These are phyloP conservation scores for Labia minor DNA, from an alignment of 2,888 invertebrate genomes.

Conservation along the genomic window DNA sequence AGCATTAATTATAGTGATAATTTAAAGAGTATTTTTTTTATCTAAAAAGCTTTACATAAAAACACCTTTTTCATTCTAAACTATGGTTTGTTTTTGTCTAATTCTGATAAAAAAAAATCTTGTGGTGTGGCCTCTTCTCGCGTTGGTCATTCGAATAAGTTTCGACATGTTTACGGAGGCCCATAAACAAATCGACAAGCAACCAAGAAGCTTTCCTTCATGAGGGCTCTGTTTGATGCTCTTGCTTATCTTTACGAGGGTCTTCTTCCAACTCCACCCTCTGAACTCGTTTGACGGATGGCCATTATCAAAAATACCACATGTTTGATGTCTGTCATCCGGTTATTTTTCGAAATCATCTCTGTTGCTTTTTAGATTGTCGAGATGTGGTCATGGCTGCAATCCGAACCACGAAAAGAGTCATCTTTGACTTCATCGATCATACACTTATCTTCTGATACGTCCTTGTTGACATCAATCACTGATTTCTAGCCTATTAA, in stretches of 20 bases:
- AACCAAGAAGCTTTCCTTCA: background rate
- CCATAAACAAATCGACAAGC: conserved; percentile 13
- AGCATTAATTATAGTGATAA: no score
- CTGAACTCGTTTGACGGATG: background rate
- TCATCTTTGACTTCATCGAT: background rate
- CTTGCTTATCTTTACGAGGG: background rate
- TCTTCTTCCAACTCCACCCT: background rate
- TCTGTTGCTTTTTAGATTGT: background rate
- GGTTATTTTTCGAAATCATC: background rate
- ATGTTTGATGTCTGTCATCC: background rate
- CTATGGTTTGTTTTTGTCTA: no score
- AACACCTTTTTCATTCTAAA: no score
- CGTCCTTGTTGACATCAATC: background rate
- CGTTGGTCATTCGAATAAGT: no score
- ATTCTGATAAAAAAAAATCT: no score
- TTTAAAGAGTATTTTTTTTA: no score
- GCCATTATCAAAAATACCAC: background rate
- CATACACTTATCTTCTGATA: background rate
- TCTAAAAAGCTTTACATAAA: no score
- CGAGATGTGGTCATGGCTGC: background rate
- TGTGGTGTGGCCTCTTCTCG: no score
- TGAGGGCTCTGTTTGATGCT: no score
- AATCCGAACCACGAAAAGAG: background rate
- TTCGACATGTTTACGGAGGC: background rate
- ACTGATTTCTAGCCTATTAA: conserved; percentile 13